Evolutionary conservation across 2,113 vertebrate species (phyloP), one percentile per base, ranked within the genome.

Genomic region (Glareola pratincola): DNA sequence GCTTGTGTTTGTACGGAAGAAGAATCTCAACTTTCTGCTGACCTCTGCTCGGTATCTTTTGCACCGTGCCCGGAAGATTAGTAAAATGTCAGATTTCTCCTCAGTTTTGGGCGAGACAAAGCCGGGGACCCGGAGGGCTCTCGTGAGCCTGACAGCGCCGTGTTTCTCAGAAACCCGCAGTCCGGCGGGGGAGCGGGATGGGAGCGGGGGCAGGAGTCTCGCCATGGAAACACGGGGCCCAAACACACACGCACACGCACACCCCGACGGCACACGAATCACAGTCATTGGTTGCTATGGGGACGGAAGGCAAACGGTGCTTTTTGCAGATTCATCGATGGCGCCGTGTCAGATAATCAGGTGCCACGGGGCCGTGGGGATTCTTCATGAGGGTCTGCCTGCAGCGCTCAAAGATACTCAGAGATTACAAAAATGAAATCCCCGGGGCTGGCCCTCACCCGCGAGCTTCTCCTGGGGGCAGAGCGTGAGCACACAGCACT

Each of bases 221-320:
- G 21, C 94, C 89, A 77, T 62, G 94, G 94, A 85, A 91, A 91
- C 92, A 11, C 9, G 47, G 50, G 74, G 71, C 91, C 71, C 62
- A 37, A 63, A 30, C 64, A 64, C 62, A 41, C 9, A 12, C 60
- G 32, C 5, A 17, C 84, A 32, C 32, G 27, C 72, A 64, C 50
- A 27, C 54, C 16, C 39, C 9, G 20, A 8, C 23, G 2, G 60
- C 78, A 45, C 75, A 22, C 10, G 48, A 5, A 83, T 64, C 37
- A 30, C 39, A 71, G 67, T 67, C 43, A 41, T 22, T 4, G 59
- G 97, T 96, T 97, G 95, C 96, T 39, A 88, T 96, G 90, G 97
- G 6, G 54, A 95, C 14, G 41, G 78, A 62, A 95, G 90, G 59
- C 78, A 82, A 92, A 85, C 47, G 95, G 62, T 88, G 60, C 83